phyloP scores from a whole-genome alignment of 2,888 invertebrate species.

The Cephus sareptanus region DNA sequence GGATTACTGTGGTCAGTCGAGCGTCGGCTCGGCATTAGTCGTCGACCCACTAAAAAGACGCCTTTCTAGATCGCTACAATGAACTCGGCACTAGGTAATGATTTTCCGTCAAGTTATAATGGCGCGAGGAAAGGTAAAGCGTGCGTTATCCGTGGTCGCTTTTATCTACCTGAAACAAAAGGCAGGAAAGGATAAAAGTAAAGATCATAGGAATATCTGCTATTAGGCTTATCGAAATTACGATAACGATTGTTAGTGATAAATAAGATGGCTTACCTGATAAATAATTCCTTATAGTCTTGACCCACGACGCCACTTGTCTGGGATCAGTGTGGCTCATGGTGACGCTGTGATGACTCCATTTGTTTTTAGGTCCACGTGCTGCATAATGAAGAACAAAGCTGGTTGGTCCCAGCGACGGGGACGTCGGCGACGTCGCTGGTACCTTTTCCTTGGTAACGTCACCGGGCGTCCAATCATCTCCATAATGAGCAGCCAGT shows the following conservation, averaged over 20 bases:
- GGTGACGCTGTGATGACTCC: conserved; percentile 70
- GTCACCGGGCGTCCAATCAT: conserved; percentile 60
- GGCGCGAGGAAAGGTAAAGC: too few species aligned
- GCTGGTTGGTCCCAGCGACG: conserved; percentile 58
- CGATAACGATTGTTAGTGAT: background rate
- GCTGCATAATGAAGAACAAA: conserved; percentile 75
- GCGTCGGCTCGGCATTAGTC: background rate
- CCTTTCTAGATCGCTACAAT: background rate
- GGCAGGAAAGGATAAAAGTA: background rate
- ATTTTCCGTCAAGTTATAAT: too few species aligned
- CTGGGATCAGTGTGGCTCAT: conserved; percentile 72
- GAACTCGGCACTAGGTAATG: background rate
- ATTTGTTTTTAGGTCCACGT: conserved; percentile 69
- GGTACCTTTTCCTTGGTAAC: conserved; percentile 51
- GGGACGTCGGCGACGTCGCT: conserved; percentile 36
- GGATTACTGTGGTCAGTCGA: background rate
- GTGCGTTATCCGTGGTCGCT: too few species aligned
- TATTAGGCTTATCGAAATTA: background rate
- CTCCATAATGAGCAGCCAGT: conserved; percentile 68
- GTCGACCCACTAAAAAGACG: background rate
- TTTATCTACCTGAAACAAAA: background rate
- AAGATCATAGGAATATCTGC: background rate
- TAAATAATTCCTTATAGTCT: conserved; percentile 70
- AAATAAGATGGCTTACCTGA: conserved; percentile 61
- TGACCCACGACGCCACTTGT: conserved; percentile 74